Evolutionary conservation across 2,888 invertebrate species (phyloP), one percentile per base, ranked within the genome.

Genomic region (Nowickia ferox): DNA sequence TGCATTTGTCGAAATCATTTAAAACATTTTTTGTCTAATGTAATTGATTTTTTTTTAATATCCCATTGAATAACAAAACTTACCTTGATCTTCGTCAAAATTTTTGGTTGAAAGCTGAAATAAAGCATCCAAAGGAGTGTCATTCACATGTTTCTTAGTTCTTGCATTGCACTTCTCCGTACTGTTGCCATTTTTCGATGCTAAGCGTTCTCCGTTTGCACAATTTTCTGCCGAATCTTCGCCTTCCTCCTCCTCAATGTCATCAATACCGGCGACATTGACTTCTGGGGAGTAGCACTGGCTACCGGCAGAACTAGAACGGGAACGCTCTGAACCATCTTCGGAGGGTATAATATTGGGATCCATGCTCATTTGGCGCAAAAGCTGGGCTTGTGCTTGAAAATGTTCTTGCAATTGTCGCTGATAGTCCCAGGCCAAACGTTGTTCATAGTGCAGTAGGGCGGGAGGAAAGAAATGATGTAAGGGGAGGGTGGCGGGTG

Each of bases 81-180:
- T 96, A 93, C 97, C 95, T 92, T 96, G 96, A 90, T 96, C 95
- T 74, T 97, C 98, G 92, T 98, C 98, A 93, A 98, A 98, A 83
- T 98, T 98, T 93, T 98, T 98, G 94, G 97, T 98, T 88, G 98
- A 98, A 96, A 99, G 97, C 93, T 98, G 98, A 93, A 98, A 98
- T 40, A 99, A 95, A 1, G 98, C 98, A 92, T 98, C 98, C 87
- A 99, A 94, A 0, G 98, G 98, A 15, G 98, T 98, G 88, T 96
- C 96, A 68, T 89, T 84, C 10, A 61, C 19, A 76, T 1, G 68
- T n/a, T 76, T 86, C 15, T 59, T 88, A 4, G 81, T 90, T 86
- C 92, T 91, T 75, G 90, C 89, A 88, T 88, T 87, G 63, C 90
- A 84, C 88, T 85, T 87, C 66, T 69, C 71, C 1, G 74, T 59